Evolutionary conservation across 1,140 invertebrate genomes (phyloP), one percentile per base, ranked within the genome.

Genomic region (Paralvinella palmiformis): DNA sequence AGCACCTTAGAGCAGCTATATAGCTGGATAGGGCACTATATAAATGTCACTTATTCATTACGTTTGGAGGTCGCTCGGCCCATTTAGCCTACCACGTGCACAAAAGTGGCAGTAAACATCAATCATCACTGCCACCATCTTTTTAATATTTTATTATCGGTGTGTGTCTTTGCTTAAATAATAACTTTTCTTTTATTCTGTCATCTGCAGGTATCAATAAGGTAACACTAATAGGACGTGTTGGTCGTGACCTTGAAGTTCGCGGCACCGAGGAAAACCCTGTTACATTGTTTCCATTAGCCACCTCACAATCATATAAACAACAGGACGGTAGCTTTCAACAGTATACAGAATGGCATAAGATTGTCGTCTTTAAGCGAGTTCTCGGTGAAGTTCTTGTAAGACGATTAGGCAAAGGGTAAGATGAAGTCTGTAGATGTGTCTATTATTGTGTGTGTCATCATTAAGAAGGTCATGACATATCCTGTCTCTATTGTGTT

Each of bases 271-370:
- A 88, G 69, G 84, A 89, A 59, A 90, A 91, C 81, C 92, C 92
- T 13, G 89, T 94, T 27, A 86, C 93, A 52, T 85, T 91, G 59
- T 96, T 96, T 81, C 92, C 92, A 10, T 68, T 96, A 52, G 94
- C 93, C 3, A 96, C 94, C 15, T 73, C 72, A 45, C 48, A 35
- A 31, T 37, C 63, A 24, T 71, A 64, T 53, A 68, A 52, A 52
- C 68, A 65, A 59, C 29, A 52, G 27, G 64, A 66, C 37, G 71
- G 71, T 73, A 63, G 17, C n/a, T 22, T 48, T 3, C 5, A n/a
- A 22, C 45, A 48, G 45, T 17, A 4, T 48, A 48, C 20, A 15
- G 37, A 15, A 44, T 44, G n/a, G 13, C n/a, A 44, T 44, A n/a
- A n/a, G 37, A 15, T n/a, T 48, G 27, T 24, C 20, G 20, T 5